Conservation (phyloP, 2,113 vertebrate genomes). For the Oryzias woworae region DNA sequence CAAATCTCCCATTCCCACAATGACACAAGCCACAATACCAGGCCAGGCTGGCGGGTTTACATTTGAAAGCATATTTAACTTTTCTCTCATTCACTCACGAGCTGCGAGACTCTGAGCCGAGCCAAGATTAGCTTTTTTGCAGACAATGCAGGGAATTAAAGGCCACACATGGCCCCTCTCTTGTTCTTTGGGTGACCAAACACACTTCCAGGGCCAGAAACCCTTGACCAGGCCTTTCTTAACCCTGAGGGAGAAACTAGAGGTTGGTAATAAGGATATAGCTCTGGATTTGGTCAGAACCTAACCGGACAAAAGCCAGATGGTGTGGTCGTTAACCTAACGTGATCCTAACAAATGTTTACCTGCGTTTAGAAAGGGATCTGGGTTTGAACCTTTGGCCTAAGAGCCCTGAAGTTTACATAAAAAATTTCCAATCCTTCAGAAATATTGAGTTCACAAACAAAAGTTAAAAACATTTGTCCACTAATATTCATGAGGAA, state of each 20-base stretch:
- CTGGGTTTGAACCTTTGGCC: neutral
- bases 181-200: slow-evolving; percentile 78
- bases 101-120: slow-evolving; percentile 73
- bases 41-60: slow-evolving; percentile 68
- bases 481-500: too few species aligned
- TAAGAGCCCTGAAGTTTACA: too few species aligned
- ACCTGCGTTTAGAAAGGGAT: neutral
- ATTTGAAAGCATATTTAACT: slow-evolving; percentile 84
- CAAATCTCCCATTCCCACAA: slow-evolving; percentile 60
- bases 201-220: slow-evolving; percentile 76
- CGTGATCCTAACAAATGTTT: slow-evolving; percentile 26
- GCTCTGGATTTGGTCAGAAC: slow-evolving; percentile 62
- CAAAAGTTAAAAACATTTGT: too few species aligned
- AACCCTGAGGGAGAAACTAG: slow-evolving; percentile 50
- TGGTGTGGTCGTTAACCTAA: slow-evolving; percentile 59
- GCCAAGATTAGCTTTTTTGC: slow-evolving; percentile 80
- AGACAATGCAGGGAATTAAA: slow-evolving; percentile 80
- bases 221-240: slow-evolving; percentile 73
- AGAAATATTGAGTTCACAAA: too few species aligned
- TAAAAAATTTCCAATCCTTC: too few species aligned
- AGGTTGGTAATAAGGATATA: slow-evolving; percentile 54
- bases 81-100: slow-evolving; percentile 76
- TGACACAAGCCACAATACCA: slow-evolving; percentile 66
- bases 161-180: slow-evolving; percentile 75
- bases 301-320: slow-evolving; percentile 66